Evolutionary conservation across 2,113 vertebrate genomes (phyloP).

Genomic region (Scortum barcoo): DNA sequence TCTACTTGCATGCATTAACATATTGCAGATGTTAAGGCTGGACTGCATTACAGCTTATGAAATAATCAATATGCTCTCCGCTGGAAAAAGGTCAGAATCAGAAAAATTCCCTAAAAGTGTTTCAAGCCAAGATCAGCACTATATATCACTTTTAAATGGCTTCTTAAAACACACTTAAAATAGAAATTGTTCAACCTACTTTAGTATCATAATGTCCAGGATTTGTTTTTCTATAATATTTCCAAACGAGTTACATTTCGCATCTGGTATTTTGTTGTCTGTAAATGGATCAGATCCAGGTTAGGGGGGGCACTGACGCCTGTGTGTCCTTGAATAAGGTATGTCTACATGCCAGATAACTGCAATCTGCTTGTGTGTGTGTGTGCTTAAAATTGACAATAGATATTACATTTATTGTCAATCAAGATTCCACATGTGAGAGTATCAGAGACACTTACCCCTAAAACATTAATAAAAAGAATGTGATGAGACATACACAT

Average conservation of each 20-base stretch:
- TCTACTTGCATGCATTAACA: slow-evolving; percentile 25
- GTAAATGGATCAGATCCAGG: neutral
- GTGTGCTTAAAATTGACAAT: neutral
- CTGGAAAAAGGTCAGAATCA: slow-evolving; percentile 41
- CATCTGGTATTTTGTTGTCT: slow-evolving; percentile 1
- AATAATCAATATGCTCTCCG: slow-evolving; percentile 32
- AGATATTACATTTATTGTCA: neutral
- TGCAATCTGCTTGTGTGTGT: neutral
- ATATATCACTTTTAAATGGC: slow-evolving; percentile 21
- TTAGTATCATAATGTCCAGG: neutral
- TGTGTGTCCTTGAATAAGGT: neutral
- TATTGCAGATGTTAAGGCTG: slow-evolving; percentile 56
- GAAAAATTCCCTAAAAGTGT: neutral
- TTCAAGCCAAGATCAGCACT: slow-evolving; percentile 43
- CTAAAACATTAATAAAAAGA: neutral
- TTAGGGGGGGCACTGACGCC: neutral
- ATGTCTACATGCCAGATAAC: too few relatives aligned
- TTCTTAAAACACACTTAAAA: slow-evolving; percentile 26
- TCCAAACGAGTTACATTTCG: neutral
- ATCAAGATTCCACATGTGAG: neutral
- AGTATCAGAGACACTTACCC: neutral
- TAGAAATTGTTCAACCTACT: slow-evolving; percentile 1
- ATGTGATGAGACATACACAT: neutral
- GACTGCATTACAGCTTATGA: neutral
- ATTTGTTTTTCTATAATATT: slow-evolving; percentile 13